These are phyloP conservation scores for Drosophila neotestacea DNA, from an alignment of 2,888 invertebrate genomes.

Conservation along the genomic window DNA sequence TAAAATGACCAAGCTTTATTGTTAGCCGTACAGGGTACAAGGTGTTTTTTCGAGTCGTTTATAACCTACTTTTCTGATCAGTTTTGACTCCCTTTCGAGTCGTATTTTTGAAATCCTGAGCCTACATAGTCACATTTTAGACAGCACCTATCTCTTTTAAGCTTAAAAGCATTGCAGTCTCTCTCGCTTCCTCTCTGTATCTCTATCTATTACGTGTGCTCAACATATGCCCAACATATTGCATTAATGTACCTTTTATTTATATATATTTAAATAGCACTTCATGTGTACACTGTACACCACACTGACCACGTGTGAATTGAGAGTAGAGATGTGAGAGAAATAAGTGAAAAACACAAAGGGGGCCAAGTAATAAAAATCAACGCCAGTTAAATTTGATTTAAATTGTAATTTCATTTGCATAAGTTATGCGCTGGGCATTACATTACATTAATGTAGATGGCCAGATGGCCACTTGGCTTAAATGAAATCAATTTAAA, in stretches of 20 bases:
- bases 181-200: not conserved
- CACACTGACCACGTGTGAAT: constrained; percentile 51
- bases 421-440: constrained; percentile 60
- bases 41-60: no score
- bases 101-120: no score
- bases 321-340: constrained; percentile 1
- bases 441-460: constrained; percentile 58
- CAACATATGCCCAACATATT: not conserved
- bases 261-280: constrained; percentile 37
- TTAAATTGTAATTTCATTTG: constrained; percentile 67
- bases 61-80: no score
- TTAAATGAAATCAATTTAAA: constrained; percentile 69
- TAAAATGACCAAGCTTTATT: no score
- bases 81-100: no score
- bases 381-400: constrained; percentile 63
- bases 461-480: constrained; percentile 63
- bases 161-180: not conserved
- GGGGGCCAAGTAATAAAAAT: constrained; percentile 32
- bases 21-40: no score
- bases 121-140: no score
- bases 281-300: constrained; percentile 41
- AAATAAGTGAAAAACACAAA: constrained; percentile 23
- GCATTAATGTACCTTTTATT: constrained; percentile 4
- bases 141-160: not conserved
- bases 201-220: not conserved